These are phyloP conservation scores for Periplaneta americana DNA, from an alignment of 1,140 invertebrate species.

Conservation along the genomic window DNA sequence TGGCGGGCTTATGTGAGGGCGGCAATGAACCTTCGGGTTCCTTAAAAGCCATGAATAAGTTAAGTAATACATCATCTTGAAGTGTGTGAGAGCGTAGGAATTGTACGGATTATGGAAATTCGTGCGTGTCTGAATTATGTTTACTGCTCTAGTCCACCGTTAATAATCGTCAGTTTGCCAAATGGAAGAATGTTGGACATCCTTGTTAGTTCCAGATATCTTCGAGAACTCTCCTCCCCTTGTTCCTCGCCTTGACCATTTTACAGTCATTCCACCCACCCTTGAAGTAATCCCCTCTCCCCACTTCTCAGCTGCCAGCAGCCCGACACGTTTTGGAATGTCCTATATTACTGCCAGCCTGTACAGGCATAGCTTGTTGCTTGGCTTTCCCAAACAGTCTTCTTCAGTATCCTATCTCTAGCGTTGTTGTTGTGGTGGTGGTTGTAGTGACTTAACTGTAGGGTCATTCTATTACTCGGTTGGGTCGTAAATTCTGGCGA, in stretches of 20 bases:
- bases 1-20: too few relatives aligned
- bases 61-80: too few relatives aligned
- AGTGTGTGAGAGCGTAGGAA: too few relatives aligned
- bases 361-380: neutral
- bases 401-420: neutral
- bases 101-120: too few relatives aligned
- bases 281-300: neutral
- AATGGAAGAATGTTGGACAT: too few relatives aligned
- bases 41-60: too few relatives aligned
- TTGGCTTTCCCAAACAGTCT: neutral
- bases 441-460: neutral
- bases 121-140: too few relatives aligned
- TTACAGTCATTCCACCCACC: constrained; percentile 13
- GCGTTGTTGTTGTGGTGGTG: neutral
- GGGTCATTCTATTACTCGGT: constrained; percentile 6
- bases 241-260: neutral
- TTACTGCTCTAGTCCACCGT: too few relatives aligned
- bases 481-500: constrained; percentile 5
- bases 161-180: too few relatives aligned
- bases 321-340: constrained; percentile 26
- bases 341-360: neutral
- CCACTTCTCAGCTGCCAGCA: neutral
- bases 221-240: neutral
- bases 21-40: too few relatives aligned
- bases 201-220: neutral